A percentile compares a stretch with the other conserved stretches of the same genome.
Conservation (phyloP, 2,888 invertebrate genomes). For the Rhagonycha lutea region DNA sequence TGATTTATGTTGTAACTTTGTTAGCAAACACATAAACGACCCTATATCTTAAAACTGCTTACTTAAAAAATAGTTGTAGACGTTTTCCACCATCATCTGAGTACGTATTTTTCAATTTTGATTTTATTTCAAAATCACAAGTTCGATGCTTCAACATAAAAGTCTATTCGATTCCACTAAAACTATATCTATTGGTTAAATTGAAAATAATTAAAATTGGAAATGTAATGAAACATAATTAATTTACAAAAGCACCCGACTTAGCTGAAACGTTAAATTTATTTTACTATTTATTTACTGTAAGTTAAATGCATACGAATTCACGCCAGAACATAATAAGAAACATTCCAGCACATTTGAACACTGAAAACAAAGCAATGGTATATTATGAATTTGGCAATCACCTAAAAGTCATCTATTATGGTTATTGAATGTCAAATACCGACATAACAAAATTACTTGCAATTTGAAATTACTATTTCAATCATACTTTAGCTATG, state of each 20-base stretch:
- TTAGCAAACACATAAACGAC: neutral
- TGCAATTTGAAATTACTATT: too few relatives aligned
- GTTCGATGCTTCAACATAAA: neutral
- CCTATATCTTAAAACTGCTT: neutral
- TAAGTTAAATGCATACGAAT: too few relatives aligned
- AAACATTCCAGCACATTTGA: too few relatives aligned
- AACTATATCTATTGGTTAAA: neutral
- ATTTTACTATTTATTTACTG: neutral
- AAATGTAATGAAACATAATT: neutral
- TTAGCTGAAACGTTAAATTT: neutral
- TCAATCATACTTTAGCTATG: too few relatives aligned
- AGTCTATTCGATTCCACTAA: neutral
- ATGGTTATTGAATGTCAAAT: too few relatives aligned
- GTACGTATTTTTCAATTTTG: neutral
- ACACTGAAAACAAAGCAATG: too few relatives aligned
- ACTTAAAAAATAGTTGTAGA: neutral
- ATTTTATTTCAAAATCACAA: neutral
- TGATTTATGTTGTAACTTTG: neutral
- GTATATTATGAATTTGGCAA: too few relatives aligned
- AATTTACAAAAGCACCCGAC: neutral
- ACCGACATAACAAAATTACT: too few relatives aligned
- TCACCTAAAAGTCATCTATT: too few relatives aligned
- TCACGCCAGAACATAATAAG: too few relatives aligned
- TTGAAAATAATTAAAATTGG: neutral
- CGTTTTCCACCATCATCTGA: neutral